These are phyloP conservation scores for Chymomyza procnemis DNA, from an alignment of 2,888 invertebrate species.

Conservation along the genomic window DNA sequence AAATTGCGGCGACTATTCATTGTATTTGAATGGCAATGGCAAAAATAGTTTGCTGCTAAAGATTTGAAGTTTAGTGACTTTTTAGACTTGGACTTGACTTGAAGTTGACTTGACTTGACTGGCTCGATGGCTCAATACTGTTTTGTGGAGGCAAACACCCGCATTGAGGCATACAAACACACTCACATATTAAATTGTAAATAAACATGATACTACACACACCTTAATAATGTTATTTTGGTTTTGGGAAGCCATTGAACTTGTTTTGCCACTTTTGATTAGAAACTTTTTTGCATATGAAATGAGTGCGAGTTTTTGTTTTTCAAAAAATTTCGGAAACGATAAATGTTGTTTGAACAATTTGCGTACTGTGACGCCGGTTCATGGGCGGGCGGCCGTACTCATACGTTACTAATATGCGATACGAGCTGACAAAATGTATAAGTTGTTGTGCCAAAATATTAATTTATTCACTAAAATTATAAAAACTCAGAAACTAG, in stretches of 20 bases:
- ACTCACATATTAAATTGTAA: not conserved
- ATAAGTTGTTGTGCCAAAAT: not conserved
- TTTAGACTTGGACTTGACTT: not conserved
- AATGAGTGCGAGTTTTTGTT: constrained; percentile 28
- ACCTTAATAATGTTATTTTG: not conserved
- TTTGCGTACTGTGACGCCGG: not conserved
- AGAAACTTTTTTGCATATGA: constrained; percentile 48
- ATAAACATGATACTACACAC: not conserved
- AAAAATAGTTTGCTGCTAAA: not conserved
- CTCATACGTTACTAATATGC: not conserved
- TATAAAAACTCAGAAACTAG: not conserved
- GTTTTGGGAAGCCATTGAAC: constrained; percentile 47
- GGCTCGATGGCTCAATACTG: not conserved
- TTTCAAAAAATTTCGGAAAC: constrained; percentile 24
- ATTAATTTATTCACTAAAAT: not conserved
- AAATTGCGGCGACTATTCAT: not conserved
- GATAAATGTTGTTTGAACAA: not conserved
- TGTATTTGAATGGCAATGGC: not conserved
- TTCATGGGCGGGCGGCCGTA: not conserved
- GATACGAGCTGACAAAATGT: not conserved
- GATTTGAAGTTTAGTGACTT: constrained; percentile 3
- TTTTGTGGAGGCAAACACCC: constrained; percentile 40
- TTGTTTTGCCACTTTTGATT: constrained; percentile 60
- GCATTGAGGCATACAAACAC: constrained; percentile 26
- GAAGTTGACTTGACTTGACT: not conserved